Evolutionary conservation across 1,140 invertebrate genomes (phyloP).

Genomic region (Eufriesea mexicana): DNA sequence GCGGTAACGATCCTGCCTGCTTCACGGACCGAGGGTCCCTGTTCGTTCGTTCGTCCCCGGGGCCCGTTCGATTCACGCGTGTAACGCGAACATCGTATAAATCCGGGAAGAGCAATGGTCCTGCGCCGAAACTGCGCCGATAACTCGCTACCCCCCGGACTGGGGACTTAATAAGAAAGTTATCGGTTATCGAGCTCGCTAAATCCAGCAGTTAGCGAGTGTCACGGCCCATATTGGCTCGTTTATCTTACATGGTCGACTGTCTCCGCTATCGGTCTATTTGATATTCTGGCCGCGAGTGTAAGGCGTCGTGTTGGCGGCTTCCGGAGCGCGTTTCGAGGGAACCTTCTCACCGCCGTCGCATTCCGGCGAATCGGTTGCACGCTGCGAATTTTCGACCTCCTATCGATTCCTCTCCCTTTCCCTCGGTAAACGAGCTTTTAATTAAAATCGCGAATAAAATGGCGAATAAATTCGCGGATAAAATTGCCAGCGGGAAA

Average conservation of each 20-base stretch:
- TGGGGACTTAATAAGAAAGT: slow-evolving; percentile 75
- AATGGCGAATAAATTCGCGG: no score
- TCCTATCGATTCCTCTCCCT: background rate
- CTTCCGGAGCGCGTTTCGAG: slow-evolving; percentile 40
- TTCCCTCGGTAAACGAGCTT: background rate
- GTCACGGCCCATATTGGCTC: slow-evolving; percentile 75
- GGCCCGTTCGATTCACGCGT: background rate
- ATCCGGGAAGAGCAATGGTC: slow-evolving; percentile 39
- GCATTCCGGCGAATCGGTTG: slow-evolving; percentile 15
- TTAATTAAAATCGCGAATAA: no score
- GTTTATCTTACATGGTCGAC: slow-evolving; percentile 73
- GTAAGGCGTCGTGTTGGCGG: slow-evolving; percentile 58
- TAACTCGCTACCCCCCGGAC: slow-evolving; percentile 46
- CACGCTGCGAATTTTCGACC: background rate
- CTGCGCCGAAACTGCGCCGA: slow-evolving; percentile 42
- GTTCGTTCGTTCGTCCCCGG: background rate
- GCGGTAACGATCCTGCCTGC: background rate
- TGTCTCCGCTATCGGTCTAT: slow-evolving; percentile 68
- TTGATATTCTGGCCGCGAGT: slow-evolving; percentile 74
- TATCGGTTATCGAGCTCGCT: slow-evolving; percentile 74
- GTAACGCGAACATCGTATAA: slow-evolving; percentile 37
- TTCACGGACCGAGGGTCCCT: background rate
- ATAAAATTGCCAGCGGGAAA: no score
- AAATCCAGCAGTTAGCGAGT: slow-evolving; percentile 76
- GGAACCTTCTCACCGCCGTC: slow-evolving; percentile 17